A percentile compares a stretch with the other conserved stretches of the same genome.
These are phyloP conservation scores for Trachythela sp. DNA, from an alignment of 64 coral and sea anemone genomes.

Conservation along the genomic window DNA sequence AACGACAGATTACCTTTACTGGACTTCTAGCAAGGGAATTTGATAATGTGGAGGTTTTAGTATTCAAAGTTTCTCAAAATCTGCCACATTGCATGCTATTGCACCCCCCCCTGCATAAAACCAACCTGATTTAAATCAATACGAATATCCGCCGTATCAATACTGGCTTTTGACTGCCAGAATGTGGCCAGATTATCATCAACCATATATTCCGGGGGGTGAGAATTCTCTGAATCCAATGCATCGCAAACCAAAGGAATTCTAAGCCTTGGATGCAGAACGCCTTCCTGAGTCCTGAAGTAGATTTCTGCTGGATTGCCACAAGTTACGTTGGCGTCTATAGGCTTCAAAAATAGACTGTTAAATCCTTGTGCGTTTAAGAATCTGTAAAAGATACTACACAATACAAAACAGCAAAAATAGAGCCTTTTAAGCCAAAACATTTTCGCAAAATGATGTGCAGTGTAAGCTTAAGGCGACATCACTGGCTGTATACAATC, in stretches of 20 bases:
- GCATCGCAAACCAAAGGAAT: constrained; percentile 33
- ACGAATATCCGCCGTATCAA: constrained; percentile 57
- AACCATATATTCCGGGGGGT: constrained; percentile 67
- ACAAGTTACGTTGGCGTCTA: constrained; percentile 65
- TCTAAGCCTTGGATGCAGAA: constrained; percentile 11
- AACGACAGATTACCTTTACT: too few relatives aligned
- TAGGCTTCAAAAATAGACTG: constrained; percentile 27
- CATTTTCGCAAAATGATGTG: too few relatives aligned
- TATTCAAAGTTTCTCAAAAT: too few relatives aligned
- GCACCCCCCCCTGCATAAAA: background rate
- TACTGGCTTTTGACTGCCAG: constrained; percentile 67
- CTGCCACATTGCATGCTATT: too few relatives aligned
- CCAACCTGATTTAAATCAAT: constrained; percentile 55
- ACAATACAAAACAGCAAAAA: background rate
- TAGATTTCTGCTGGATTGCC: constrained; percentile 72
- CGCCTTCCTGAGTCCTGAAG: constrained; percentile 63
- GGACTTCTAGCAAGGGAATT: too few relatives aligned
- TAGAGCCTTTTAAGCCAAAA: background rate
- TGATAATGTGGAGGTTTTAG: too few relatives aligned
- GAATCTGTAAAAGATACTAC: background rate
- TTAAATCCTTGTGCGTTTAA: constrained; percentile 25
- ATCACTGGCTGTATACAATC: too few relatives aligned
- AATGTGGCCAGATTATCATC: constrained; percentile 44
- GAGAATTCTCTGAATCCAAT: constrained; percentile 22
- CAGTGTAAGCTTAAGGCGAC: too few relatives aligned